Evolutionary conservation across 2,797 vertebrate genomes (phyloP), one percentile per base, ranked within the genome.

Genomic region (Clarias platycephalus): DNA sequence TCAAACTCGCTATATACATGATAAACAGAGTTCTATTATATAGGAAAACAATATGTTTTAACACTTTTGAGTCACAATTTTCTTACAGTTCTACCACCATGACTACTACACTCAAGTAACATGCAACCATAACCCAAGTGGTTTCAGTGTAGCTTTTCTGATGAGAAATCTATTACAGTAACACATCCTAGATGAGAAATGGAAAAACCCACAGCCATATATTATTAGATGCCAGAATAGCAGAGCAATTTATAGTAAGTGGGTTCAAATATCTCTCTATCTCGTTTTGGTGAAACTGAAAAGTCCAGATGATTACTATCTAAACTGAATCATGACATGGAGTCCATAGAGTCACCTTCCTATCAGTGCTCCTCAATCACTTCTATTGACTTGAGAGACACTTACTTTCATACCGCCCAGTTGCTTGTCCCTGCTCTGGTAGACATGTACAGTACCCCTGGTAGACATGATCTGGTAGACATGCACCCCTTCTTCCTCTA

Each of bases 231-330:
- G 81, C 80, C 72, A 76, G 81, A 86, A 88, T 76, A 79, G 68
- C 76, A 85, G 83, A 89, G 78, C 88, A 89, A 89, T 89, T 89
- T 89, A 88, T 57, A 82, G 88, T 82, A 89, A 89, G 86, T 88
- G 85, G 85, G 88, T 88, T 89, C 80, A 86, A 87, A 84, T 88
- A 53, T 85, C 72, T 83, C 77, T 84, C 77, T 64, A 76, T 84
- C 74, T 85, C 86, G 66, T 86, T 79, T 85, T 82, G 22, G 85
- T 85, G 78, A 85, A 88, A 89, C 80, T 82, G 84, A 80, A 89
- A 82, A 86, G 85, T 86, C 83, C 70, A 49, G 26, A 86, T 85
- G 81, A 89, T 88, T 86, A 82, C 83, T 80, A 88, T 67, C 77
- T 83, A 86, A 90, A 88, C 83, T 24, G 79, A 88, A 87, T 86